A percentile compares a stretch with the other conserved stretches of the same genome.
Evolutionary conservation across 2,888 invertebrate species (phyloP).

Genomic region (Clusia tigrina): DNA sequence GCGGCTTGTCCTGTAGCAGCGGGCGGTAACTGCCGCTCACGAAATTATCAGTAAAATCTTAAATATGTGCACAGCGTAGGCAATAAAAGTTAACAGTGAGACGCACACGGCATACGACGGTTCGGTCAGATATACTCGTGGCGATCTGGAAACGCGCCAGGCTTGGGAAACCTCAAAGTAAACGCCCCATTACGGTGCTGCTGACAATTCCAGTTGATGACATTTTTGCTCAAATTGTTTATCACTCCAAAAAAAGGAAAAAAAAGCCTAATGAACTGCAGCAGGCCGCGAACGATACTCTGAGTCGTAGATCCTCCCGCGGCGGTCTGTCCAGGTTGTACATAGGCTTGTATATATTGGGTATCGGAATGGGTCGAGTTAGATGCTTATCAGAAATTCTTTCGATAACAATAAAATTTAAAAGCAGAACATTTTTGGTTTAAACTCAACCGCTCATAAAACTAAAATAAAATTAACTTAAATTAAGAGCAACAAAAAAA

Average conservation of each 20-base stretch:
- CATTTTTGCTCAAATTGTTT: not conserved
- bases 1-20: not conserved
- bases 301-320: not conserved
- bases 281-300: not conserved
- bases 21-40: not conserved
- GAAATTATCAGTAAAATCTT: constrained; percentile 16
- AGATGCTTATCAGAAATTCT: constrained; percentile 3
- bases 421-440: not conserved
- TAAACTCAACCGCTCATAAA: not conserved
- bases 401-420: not conserved
- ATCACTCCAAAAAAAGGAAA: not conserved
- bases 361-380: not conserved
- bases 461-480: not conserved
- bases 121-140: not conserved
- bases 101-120: constrained; percentile 5
- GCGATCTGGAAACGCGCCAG: not conserved
- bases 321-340: not conserved
- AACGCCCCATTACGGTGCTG: not conserved
- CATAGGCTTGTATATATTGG: too few relatives aligned
- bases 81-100: constrained; percentile 23
- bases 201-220: constrained; percentile 10
- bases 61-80: not conserved
- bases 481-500: not conserved
- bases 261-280: not conserved
- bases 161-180: not conserved